Evolutionary conservation across 1,140 invertebrate genomes (phyloP).

Genomic region (Cecropterus lyciades): DNA sequence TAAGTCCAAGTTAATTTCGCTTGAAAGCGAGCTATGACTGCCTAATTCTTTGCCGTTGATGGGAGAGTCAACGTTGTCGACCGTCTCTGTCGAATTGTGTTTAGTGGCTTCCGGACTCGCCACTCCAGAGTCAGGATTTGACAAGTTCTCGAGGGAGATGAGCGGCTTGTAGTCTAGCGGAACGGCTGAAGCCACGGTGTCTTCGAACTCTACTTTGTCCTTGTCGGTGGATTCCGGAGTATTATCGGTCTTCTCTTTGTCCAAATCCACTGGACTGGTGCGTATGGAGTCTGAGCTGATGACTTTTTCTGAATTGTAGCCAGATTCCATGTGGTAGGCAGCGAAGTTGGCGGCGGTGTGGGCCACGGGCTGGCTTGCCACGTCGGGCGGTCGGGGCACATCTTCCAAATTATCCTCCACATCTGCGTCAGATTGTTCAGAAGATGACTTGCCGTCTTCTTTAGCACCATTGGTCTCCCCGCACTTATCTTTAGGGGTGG

Average conservation of each 20-base stretch:
- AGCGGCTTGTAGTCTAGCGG: conserved; percentile 75
- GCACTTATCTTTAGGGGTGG: conserved; percentile 53
- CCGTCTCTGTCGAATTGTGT: conserved; percentile 80
- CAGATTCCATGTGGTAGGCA: conserved; percentile 85
- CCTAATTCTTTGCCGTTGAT: conserved; percentile 75
- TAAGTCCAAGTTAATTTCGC: conserved; percentile 84
- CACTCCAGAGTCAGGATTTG: conserved; percentile 84
- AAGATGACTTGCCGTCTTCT: conserved; percentile 84
- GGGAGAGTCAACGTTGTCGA: conserved; percentile 78
- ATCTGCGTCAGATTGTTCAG: conserved; percentile 90
- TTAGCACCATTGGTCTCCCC: conserved; percentile 59
- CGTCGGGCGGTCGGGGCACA: conserved; percentile 66
- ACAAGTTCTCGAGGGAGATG: conserved; percentile 68
- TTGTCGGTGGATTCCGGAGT: conserved; percentile 84
- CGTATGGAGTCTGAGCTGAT: conserved; percentile 79
- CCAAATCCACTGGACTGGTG: conserved; percentile 81
- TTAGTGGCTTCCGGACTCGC: conserved; percentile 84
- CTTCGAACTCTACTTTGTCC: conserved; percentile 68
- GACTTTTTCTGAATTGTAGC: conserved; percentile 89
- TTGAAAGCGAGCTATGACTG: conserved; percentile 82
- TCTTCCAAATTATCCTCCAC: conserved; percentile 92
- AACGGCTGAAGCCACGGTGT: conserved; percentile 60
- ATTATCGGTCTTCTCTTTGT: conserved; percentile 83
- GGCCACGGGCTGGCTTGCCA: conserved; percentile 55
- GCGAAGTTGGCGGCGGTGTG: conserved; percentile 79